Base-by-base conservation (phyloP, 2,888 invertebrate species). In the Choristoneura rosaceana region DNA sequence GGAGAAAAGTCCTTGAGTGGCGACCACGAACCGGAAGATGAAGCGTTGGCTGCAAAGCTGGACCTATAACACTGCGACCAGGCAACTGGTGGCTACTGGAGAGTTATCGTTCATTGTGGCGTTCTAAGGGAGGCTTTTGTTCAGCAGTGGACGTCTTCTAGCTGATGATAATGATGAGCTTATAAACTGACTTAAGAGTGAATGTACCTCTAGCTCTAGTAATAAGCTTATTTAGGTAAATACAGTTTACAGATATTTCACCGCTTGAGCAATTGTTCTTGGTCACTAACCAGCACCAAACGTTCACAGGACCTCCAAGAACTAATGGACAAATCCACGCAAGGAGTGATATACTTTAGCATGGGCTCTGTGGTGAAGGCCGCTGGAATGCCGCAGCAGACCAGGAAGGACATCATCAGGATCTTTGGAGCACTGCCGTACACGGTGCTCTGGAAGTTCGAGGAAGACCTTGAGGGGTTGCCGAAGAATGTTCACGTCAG, bases 381-480 rank as follows among this genome's bases (percentile, higher is more conserved):
- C 0, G 62, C 85, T 0, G 65, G 74, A 0, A 62, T 90, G 0
- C 82, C 84, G 0, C 75, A 75, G 0, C 64, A 76, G 9, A 85
- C 83, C 0, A 81, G 79, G 3, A 70, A 75, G 2, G 84, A 79
- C 0, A 65, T 91, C 2, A 62, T 90, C n/a, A 73, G 77, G n/a
- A 76, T 84, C 5, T 78, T 91, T 14, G 81, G 82, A 0, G 75
- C 78, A 0, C 73, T 90, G 0, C 86, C 87, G 0, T 89, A 90
- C 71, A 90, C 90, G 0, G 92, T 95, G 34, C 82, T 95, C 4
- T 95, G 95, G 95, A 95, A 95, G 80, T 95, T 91, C 66, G 95
- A 95, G 71, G 87, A 86, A 7, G 76, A 87, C 0, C 66, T 94
- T 0, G 78, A 84, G 0, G 84, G 82, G 1, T 77, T 91, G 15